Percentiles rank a stretch among this genome's conserved stretches.
Evolutionary conservation across 2,888 invertebrate species (phyloP).

Genomic region (Phrixothrix hirtus): DNA sequence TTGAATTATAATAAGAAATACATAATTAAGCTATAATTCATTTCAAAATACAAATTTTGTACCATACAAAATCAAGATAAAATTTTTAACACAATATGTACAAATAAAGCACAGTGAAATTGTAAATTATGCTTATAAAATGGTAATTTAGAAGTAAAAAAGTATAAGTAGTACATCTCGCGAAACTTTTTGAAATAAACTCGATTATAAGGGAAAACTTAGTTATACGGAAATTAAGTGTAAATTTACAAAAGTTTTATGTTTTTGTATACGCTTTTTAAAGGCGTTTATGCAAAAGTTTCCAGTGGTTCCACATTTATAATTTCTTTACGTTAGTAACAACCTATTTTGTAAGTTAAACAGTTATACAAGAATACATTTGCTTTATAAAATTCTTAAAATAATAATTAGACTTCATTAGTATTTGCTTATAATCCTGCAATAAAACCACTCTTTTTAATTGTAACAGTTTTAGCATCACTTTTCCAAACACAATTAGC

Average conservation of each 20-base stretch:
- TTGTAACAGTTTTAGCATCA: constrained; percentile 29
- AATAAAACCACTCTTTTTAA: no score
- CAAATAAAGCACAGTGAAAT: constrained; percentile 3
- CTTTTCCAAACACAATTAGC: constrained; percentile 41
- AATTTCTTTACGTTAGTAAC: background rate
- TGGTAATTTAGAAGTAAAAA: constrained; percentile 20
- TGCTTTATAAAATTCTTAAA: no score
- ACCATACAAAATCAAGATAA: no score
- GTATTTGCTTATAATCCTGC: no score
- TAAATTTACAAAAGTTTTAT: constrained; percentile 48
- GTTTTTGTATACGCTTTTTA: constrained; percentile 40
- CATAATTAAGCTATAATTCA: no score
- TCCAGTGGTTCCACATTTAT: constrained; percentile 28
- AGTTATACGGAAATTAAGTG: constrained; percentile 50
- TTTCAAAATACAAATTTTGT: no score
- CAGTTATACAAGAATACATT: no score
- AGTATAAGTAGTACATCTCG: constrained; percentile 32
- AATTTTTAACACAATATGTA: no score
- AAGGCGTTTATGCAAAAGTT: constrained; percentile 30
- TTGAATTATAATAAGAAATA: no score
- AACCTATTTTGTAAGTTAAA: no score
- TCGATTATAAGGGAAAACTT: constrained; percentile 49
- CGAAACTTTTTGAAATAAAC: constrained; percentile 40
- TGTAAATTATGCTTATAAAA: constrained; percentile 23
- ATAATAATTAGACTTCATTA: no score